phyloP scores from a whole-genome alignment of 2,797 vertebrate genomes.

The Morus bassanus region DNA sequence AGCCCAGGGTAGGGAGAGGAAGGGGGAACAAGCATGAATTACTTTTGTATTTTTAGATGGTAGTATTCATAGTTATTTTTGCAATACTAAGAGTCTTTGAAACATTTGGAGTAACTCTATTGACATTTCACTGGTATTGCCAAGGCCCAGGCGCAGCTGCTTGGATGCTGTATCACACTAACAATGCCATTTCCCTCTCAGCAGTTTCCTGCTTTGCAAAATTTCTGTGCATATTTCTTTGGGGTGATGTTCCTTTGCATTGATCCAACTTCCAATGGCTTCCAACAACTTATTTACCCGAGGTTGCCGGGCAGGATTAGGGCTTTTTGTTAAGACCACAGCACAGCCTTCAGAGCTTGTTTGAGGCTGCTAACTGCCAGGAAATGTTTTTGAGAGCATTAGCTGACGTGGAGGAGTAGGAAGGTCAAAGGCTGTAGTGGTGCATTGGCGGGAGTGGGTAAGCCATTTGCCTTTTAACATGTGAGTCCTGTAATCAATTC shows the following conservation, averaged over 20 bases:
- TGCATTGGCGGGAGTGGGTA: not conserved
- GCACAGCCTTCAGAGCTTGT: not conserved
- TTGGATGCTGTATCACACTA: not conserved
- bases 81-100: not conserved
- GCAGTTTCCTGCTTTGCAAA: not conserved
- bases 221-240: not conserved
- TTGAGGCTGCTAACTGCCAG: not conserved
- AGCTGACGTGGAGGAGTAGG: not conserved
- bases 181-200: not conserved
- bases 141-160: not conserved
- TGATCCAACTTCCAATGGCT: not conserved
- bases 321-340: not conserved
- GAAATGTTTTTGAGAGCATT: not conserved
- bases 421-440: not conserved
- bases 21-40: not conserved
- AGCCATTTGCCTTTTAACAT: not conserved
- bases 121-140: not conserved
- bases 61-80: constrained; percentile 6
- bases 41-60: not conserved
- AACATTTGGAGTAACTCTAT: not conserved
- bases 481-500: not conserved
- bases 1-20: not conserved
- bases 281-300: not conserved
- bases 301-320: not conserved
- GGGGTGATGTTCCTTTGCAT: not conserved